Evolutionary conservation across 2,113 vertebrate species (phyloP), one percentile per base, ranked within the genome.

Genomic region (Apus apus): DNA sequence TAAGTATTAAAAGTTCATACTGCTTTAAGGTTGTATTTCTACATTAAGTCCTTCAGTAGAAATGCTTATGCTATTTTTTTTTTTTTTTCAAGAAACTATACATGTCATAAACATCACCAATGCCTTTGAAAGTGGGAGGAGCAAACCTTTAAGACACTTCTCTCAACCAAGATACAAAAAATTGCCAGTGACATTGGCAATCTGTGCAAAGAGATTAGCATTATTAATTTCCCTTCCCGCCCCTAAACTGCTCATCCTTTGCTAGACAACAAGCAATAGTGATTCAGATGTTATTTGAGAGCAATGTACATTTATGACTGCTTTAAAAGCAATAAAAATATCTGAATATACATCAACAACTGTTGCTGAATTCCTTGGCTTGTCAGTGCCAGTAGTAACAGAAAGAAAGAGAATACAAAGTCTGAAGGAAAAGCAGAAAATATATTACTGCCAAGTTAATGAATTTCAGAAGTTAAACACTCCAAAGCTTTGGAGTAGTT

Each of bases 401-500:
- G 46, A 74, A 74, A 68, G 45, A 77, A 81, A 64, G 51, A 66
- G 50, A 91, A 40, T 65, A 65, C 76, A 75, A 91, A 86, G 38
- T 21, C 16, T 43, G 64, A 54, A 85, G 64, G 29, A 36, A 85
- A 76, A 34, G 27, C 62, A 56, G 54, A 73, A 79, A 73, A 93
- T 62, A n/a, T 89, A 48, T 43, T 94, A 46, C 62, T 85, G 62
- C n/a, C n/a, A 85, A 78, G 36, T 76, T 77, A 83, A 76, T 90
- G 67, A 82, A 71, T 87, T 97, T 95, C 62, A 73, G 60, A 83
- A 93, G 64, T 89, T 15, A 75, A 64, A 36, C n/a, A 29, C 22
- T 85, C 27, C 38, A 45, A 14, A 79, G 87, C 62, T 91, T 66
- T 2, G 2, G 58, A 65, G 45, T 16, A 85, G 29, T 82, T 72